A percentile compares a stretch with the other conserved stretches of the same genome.
Conservation (phyloP, 2,113 vertebrate species). For the Rissa tridactyla region DNA sequence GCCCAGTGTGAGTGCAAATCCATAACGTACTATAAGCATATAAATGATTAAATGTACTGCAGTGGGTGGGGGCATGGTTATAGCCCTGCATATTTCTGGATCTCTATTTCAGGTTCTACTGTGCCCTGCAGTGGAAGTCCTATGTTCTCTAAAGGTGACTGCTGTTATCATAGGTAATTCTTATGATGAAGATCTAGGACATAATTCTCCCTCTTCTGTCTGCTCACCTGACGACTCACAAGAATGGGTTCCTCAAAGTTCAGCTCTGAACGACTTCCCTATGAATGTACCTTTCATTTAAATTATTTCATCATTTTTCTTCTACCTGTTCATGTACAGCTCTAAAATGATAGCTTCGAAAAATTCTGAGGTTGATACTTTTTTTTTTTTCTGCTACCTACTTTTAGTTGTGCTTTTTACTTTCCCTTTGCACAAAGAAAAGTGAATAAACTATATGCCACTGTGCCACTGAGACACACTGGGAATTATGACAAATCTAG, state of each 20-base stretch:
- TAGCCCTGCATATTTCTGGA: background rate
- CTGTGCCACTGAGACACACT: background rate
- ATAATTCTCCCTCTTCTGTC: background rate
- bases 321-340: background rate
- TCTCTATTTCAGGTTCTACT: background rate
- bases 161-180: background rate
- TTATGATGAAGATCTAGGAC: background rate
- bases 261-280: background rate
- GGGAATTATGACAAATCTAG: slow-evolving; percentile 49
- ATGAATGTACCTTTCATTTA: background rate
- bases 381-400: background rate
- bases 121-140: background rate
- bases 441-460: slow-evolving; percentile 24
- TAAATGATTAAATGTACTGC: background rate
- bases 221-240: background rate
- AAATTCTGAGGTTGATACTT: background rate
- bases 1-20: background rate
- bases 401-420: background rate
- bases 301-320: background rate
- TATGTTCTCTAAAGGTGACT: background rate
- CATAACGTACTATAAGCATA: background rate
- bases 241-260: background rate
- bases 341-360: background rate
- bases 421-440: background rate
- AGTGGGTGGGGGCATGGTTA: background rate